A percentile compares a stretch with the other conserved stretches of the same genome.
These are phyloP conservation scores for Pluvianellus socialis DNA, from an alignment of 2,113 vertebrate species.

Conservation along the genomic window DNA sequence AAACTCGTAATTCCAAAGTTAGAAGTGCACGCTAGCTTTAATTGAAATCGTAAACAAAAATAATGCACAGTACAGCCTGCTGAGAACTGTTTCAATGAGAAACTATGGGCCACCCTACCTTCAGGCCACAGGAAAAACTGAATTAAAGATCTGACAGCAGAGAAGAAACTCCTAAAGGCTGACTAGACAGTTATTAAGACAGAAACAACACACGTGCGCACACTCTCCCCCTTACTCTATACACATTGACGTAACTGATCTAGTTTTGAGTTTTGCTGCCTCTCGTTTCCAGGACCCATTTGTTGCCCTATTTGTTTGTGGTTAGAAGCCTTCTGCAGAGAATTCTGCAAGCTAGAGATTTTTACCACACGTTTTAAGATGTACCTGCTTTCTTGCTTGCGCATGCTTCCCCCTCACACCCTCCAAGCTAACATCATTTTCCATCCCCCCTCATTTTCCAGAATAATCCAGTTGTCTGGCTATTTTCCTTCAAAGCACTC, in stretches of 20 bases:
- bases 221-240: neutral
- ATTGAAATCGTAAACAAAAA: neutral
- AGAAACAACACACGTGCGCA: neutral
- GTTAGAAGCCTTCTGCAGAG: neutral
- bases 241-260: neutral
- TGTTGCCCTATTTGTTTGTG: neutral
- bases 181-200: neutral
- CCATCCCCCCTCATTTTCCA: rapidly evolving
- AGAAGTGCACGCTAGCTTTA: neutral
- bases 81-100: neutral
- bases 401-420: neutral
- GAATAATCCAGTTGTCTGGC: neutral
- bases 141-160: neutral
- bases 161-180: neutral
- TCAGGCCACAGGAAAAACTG: neutral
- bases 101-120: neutral
- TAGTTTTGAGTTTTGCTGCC: neutral
- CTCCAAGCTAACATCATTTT: neutral
- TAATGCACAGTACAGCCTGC: rapidly evolving
- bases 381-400: neutral
- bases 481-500: neutral
- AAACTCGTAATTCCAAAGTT: too few relatives aligned
- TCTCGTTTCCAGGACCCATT: neutral
- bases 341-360: neutral
- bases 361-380: neutral